These are phyloP conservation scores for Drosophila repleta DNA, from an alignment of 1,140 invertebrate species.

Conservation along the genomic window DNA sequence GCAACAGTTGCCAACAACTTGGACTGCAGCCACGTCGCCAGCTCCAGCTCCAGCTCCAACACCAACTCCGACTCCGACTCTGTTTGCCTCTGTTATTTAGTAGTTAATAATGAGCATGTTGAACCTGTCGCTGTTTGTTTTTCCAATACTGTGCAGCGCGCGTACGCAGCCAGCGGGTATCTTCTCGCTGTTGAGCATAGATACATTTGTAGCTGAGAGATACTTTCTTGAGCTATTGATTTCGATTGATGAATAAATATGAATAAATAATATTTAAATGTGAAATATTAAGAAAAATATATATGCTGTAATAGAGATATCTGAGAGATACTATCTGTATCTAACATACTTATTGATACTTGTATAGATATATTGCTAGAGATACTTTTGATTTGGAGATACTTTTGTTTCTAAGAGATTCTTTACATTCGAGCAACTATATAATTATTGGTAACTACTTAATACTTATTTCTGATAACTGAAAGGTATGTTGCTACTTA, in stretches of 20 bases:
- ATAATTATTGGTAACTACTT: too few species aligned
- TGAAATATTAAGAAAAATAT: too few species aligned
- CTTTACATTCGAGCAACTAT: too few species aligned
- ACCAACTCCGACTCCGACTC: background rate
- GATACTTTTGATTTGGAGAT: too few species aligned
- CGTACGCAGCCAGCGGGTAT: constrained; percentile 6
- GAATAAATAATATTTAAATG: background rate
- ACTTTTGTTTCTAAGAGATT: too few species aligned
- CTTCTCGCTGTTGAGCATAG: background rate
- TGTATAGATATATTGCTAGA: too few species aligned
- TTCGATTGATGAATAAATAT: too few species aligned
- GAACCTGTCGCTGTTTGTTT: constrained; percentile 74
- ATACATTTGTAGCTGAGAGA: background rate
- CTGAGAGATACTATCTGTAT: too few species aligned
- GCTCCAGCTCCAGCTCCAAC: background rate
- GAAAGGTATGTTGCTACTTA: too few species aligned
- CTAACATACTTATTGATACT: too few species aligned
- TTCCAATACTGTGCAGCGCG: constrained; percentile 18
- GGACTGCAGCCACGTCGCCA: constrained; percentile 11
- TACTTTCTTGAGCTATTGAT: background rate
- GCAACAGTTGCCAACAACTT: constrained; percentile 46
- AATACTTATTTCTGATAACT: too few species aligned
- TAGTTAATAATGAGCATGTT: constrained; percentile 82
- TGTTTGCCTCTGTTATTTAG: constrained; percentile 76
- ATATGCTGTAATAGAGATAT: too few species aligned